Base-by-base conservation (phyloP, 2,113 vertebrate species). In the Callorhinus ursinus region DNA sequence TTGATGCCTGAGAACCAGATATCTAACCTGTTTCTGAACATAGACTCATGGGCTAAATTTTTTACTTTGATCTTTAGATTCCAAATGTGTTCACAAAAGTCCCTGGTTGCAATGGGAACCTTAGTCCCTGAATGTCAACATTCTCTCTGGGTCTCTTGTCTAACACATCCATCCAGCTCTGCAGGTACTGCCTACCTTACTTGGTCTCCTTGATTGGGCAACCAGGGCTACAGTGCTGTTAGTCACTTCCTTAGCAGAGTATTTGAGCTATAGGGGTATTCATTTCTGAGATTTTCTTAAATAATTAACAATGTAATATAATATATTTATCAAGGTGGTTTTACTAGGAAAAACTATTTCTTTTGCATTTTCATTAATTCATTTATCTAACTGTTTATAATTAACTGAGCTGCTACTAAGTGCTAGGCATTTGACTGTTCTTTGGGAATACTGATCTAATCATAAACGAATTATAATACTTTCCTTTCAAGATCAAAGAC, bases 61-160 rank as follows among this genome's bases (percentile, higher is more conserved):
- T 71, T 55, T 46, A 10, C 6, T n/a, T 63, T 28, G 53, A 26
- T 85, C 33, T 69, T 91, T 76, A 63, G 26, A 2, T 84, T 8
- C 31, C 39, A 72, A 24, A 55, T 0, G 82, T 61, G 7, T 11
- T 90, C 61, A 21, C 5, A 28, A 22, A 57, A 67, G 1, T 49
- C 2, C 6, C n/a, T 67, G 42, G 1, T 61, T 0, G 4, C 24
- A 24, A 0, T n/a, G n/a, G 53, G 1, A 65, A 65, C 14, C 7
- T 24, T 51, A 13, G 14, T 81, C 9, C 1, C 2, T 61, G 14
- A 7, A 7, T 11, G 4, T 51, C 53, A 77, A 1, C 1, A 4
- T 10, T 33, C 1, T 1, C 36, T 28, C 26, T 31, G 9, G 14
- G 72, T 65, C 57, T 84, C 18, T 87, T 67, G n/a, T 28, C 7